Evolutionary conservation across 2,888 invertebrate genomes (phyloP), one percentile per base, ranked within the genome.

Genomic region (Baccha elongata): DNA sequence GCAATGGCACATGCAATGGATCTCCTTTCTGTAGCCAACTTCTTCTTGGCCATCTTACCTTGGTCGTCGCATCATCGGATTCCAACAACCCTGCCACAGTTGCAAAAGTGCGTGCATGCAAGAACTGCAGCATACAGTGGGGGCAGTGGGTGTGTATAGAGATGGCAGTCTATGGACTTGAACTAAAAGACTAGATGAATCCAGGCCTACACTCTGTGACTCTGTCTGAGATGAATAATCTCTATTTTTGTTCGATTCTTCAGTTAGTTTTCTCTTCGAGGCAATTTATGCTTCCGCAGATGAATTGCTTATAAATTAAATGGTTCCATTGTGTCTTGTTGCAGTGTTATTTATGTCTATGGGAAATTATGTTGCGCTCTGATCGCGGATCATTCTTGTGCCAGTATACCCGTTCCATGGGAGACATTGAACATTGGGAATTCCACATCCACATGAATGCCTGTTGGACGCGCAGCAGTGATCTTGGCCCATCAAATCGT

Each of bases 231-330:
- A 81, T 81, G 81, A 67, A 81, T 76, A 81, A 81, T 81, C 76
- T 76, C 46, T 48, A 40, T 32, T 72, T 58, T 35, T 23, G 62
- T 42, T 52, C 65, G 62, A 50, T 64, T 52, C 46, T 48, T 55
- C 55, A n/a, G 68, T 72, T 50, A 53, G 23, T 40, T 26, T 58
- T 48, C 37, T 17, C 2, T 8, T n/a, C 7, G 46, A 10, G 17
- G 79, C 73, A 74, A 84, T 84, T 79, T 84, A 84, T 84, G 79
- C 84, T 84, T 84, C 84, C 84, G 73, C 79, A 79, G 84, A 84
- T 84, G 84, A 84, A 84, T 84, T 84, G 84, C 84, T 84, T 84
- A 84, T 84, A 84, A 79, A 79, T 79, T 84, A 84, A 84, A 84
- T 79, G 73, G 79, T 84, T 69, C 79, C 84, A 84, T 84, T 84